These are phyloP conservation scores for Eueides isabella DNA, from an alignment of 1,140 invertebrate genomes.

Conservation along the genomic window DNA sequence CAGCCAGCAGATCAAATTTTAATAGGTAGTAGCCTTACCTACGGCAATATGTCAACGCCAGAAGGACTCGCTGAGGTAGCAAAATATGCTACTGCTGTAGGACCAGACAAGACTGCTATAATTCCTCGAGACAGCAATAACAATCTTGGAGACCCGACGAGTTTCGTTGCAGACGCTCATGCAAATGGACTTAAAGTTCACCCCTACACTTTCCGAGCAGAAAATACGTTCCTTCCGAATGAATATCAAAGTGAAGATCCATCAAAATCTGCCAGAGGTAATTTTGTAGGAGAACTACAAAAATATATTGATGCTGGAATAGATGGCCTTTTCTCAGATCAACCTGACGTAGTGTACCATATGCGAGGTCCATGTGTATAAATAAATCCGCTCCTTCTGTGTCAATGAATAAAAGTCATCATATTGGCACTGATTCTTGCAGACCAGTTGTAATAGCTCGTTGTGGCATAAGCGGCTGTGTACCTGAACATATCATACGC, in stretches of 20 bases:
- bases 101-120: conserved; percentile 70
- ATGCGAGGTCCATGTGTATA: conserved; percentile 50
- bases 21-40: conserved; percentile 58
- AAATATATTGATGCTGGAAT: conserved; percentile 65
- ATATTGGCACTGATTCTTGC: no score
- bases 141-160: conserved; percentile 56
- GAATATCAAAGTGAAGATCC: conserved; percentile 61
- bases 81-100: conserved; percentile 69
- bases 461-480: no score
- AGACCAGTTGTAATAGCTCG: no score
- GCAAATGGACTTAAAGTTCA: conserved; percentile 70
- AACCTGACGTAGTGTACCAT: conserved; percentile 61
- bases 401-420: no score
- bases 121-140: conserved; percentile 61
- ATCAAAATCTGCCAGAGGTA: conserved; percentile 55
- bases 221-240: conserved; percentile 64
- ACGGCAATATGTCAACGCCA: conserved; percentile 65
- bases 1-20: conserved; percentile 66
- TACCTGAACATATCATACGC: no score
- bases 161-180: conserved; percentile 64
- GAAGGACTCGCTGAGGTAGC: conserved; percentile 66
- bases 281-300: conserved; percentile 60
- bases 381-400: no score
- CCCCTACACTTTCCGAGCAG: conserved; percentile 72
- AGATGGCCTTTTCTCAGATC: conserved; percentile 71